Evolutionary conservation across 2,113 vertebrate species (phyloP), one percentile per base, ranked within the genome.

Genomic region (Phrynosoma blainvillii): DNA sequence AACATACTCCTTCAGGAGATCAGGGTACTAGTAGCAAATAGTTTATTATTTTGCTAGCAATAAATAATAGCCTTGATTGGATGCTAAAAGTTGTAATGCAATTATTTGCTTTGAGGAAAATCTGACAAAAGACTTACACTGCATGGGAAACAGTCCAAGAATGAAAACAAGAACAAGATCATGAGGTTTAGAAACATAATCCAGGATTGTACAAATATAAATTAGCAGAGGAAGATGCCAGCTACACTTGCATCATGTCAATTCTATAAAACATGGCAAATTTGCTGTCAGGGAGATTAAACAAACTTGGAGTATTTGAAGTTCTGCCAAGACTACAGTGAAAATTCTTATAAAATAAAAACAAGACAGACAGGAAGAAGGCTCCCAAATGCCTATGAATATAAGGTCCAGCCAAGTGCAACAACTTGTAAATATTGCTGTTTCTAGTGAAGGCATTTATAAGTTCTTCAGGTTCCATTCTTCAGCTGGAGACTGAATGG

Each of bases 361-460:
- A 21, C 16, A 82, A 68, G 40, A 54, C 30, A 56, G 21, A 30
- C 10, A 68, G n/a, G 11, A 47, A 54, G 42, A 81, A 30, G 73
- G 42, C n/a, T 73, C 21, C 30, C 32, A 54, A 54, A n/a, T 59
- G 42, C 18, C 13, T 54, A 30, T n/a, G 14, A 52, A 47, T 71
- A 10, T 40, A 85, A 82, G 65, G 84, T 78, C 87, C 59, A 68
- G 80, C 73, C 47, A 27, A 83, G 62, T 42, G 87, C 81, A 88
- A 84, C 30, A 88, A 71, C 47, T 32, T 56, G 81, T 84, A 84
- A 84, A 88, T 88, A 84, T 40, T 71, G 23, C 74, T 78, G 87
- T 68, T 83, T 73, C 40, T 36, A 89, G 56, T 85, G 18, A 66
- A 52, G 78, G 13, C 47, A 56, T 84, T 81, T 75, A 20, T 77